Percentiles rank a stretch among this genome's conserved stretches.
Evolutionary conservation across 2,888 invertebrate species (phyloP).

Genomic region (Ditylenchus weischeri): DNA sequence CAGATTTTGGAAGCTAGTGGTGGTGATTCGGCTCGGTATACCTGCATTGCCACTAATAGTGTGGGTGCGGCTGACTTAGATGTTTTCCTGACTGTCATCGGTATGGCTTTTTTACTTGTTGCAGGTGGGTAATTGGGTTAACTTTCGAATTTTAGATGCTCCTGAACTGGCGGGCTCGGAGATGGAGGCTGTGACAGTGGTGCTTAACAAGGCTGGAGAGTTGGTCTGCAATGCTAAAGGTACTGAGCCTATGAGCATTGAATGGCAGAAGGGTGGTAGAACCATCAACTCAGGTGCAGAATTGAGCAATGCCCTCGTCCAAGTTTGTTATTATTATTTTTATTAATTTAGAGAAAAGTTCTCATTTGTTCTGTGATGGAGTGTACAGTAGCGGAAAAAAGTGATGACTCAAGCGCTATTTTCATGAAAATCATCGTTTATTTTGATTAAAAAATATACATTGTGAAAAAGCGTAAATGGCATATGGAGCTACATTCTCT

Average conservation of each 20-base stretch:
- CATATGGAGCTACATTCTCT: too few relatives aligned
- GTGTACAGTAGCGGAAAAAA: too few relatives aligned
- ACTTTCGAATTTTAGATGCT: slow-evolving; percentile 27
- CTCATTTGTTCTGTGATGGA: too few relatives aligned
- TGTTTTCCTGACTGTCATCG: slow-evolving; percentile 49
- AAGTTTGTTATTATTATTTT: background rate
- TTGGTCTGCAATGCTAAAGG: slow-evolving; percentile 41
- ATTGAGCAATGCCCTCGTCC: background rate
- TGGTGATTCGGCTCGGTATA: background rate
- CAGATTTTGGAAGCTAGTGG: slow-evolving; percentile 39
- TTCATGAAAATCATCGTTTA: too few relatives aligned
- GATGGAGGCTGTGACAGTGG: slow-evolving; percentile 37
- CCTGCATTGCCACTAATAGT: slow-evolving; percentile 54
- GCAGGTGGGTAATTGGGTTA: background rate
- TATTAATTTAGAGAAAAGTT: too few relatives aligned
- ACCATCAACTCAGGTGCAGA: slow-evolving; percentile 30
- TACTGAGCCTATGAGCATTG: slow-evolving; percentile 41
- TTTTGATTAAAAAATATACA: too few relatives aligned
- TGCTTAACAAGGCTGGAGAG: slow-evolving; percentile 33
- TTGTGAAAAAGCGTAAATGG: too few relatives aligned
- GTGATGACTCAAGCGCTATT: too few relatives aligned
- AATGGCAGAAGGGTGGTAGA: slow-evolving; percentile 52
- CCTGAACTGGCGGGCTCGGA: slow-evolving; percentile 43
- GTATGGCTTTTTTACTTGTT: slow-evolving; percentile 32
- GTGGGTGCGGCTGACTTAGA: slow-evolving; percentile 56